These are phyloP conservation scores for Epicauta chinensis DNA, from an alignment of 1,140 invertebrate species.

Conservation along the genomic window DNA sequence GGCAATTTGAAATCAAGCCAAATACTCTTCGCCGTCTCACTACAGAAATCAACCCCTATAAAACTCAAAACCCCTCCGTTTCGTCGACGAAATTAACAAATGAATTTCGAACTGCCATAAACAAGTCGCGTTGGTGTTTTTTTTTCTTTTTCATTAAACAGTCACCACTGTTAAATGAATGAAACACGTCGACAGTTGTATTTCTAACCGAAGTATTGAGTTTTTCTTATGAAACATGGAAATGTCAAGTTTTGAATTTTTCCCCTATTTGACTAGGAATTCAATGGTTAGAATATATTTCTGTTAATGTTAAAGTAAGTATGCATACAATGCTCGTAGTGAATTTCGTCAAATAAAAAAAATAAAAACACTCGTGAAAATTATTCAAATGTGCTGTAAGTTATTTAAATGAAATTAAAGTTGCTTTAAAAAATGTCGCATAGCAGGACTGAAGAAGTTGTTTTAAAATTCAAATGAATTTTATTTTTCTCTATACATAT, in stretches of 20 bases:
- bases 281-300: no score
- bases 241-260: no score
- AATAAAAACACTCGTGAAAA: not conserved
- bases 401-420: constrained; percentile 21
- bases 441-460: constrained; percentile 3
- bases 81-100: constrained; percentile 15
- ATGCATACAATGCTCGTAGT: no score
- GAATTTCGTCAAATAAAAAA: no score
- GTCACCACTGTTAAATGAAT: not conserved
- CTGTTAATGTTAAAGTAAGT: no score
- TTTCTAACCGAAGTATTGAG: no score
- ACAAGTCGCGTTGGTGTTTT: not conserved
- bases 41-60: no score
- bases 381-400: constrained; percentile 16
- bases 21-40: constrained; percentile 15
- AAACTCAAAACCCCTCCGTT: not conserved
- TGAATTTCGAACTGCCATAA: constrained; percentile 15
- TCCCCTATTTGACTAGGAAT: no score
- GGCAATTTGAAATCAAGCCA: constrained; percentile 26
- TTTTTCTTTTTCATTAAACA: constrained; percentile 13
- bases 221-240: no score
- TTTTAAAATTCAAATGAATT: constrained; percentile 20
- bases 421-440: constrained; percentile 12
- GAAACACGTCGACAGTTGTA: no score
- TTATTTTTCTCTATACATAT: not conserved